These are phyloP conservation scores for Intellagama lesueurii DNA, from an alignment of 2,797 vertebrate species.

Conservation along the genomic window DNA sequence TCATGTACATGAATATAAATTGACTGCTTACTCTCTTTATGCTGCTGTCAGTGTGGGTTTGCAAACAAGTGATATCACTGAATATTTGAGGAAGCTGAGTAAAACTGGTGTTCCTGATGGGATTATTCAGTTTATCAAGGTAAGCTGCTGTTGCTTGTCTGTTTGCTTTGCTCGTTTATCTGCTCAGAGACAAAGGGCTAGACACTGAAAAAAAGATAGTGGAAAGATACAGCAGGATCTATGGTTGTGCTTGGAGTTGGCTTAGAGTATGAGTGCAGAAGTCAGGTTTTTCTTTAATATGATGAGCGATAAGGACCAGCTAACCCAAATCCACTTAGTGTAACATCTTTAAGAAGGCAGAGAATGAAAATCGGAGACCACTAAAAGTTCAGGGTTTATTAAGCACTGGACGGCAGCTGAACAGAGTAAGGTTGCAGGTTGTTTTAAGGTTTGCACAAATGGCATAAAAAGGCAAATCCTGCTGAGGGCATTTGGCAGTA, in stretches of 20 bases:
- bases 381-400: background rate
- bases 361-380: background rate
- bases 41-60: conserved; percentile 96
- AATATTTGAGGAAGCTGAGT: conserved; percentile 97
- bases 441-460: background rate
- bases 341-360: background rate
- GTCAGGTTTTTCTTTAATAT: background rate
- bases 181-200: background rate
- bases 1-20: conserved; percentile 94
- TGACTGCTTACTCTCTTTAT: conserved; percentile 96
- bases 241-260: background rate
- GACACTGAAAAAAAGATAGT: background rate
- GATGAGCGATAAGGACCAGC: background rate
- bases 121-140: conserved; percentile 97
- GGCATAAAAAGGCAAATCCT: background rate
- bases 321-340: background rate
- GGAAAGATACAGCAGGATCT: background rate
- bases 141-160: conserved; percentile 53
- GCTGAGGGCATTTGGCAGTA: background rate
- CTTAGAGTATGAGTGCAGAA: background rate
- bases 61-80: conserved; percentile 95
- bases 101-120: conserved; percentile 97
- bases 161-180: background rate
- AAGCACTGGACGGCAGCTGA: too few species aligned
- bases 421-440: background rate